phyloP scores from a whole-genome alignment of 2,888 invertebrate genomes.

The Cryptus armator region DNA sequence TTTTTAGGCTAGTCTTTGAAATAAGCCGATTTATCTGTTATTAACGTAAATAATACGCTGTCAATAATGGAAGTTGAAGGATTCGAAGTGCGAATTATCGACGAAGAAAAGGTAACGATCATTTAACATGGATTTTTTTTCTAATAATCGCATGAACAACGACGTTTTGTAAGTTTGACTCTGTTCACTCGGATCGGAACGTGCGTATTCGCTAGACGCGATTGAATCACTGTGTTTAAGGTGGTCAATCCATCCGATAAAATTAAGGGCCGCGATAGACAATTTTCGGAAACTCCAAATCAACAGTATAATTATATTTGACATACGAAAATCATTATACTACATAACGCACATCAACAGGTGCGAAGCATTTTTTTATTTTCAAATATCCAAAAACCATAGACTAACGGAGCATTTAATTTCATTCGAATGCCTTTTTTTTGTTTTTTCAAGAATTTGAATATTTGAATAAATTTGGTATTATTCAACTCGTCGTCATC shows the following conservation, averaged over 20 bases:
- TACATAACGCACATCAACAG: no score
- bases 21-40: conserved; percentile 48
- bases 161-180: neutral
- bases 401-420: no score
- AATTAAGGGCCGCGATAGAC: neutral
- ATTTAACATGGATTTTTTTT: conserved; percentile 7
- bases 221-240: neutral
- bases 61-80: conserved; percentile 73
- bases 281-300: neutral
- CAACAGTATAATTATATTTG: neutral
- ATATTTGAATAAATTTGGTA: no score
- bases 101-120: conserved; percentile 78
- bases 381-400: no score
- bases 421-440: no score
- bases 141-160: conserved; percentile 1
- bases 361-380: no score
- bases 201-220: neutral
- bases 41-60: conserved; percentile 41
- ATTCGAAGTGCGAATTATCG: conserved; percentile 76
- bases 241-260: no score
- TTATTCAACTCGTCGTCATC: no score
- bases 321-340: no score
- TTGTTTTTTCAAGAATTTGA: no score
- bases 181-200: neutral
- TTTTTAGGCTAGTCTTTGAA: conserved; percentile 66